Conservation (phyloP, 2,113 vertebrate genomes). For the Ctenomys sociabilis region DNA sequence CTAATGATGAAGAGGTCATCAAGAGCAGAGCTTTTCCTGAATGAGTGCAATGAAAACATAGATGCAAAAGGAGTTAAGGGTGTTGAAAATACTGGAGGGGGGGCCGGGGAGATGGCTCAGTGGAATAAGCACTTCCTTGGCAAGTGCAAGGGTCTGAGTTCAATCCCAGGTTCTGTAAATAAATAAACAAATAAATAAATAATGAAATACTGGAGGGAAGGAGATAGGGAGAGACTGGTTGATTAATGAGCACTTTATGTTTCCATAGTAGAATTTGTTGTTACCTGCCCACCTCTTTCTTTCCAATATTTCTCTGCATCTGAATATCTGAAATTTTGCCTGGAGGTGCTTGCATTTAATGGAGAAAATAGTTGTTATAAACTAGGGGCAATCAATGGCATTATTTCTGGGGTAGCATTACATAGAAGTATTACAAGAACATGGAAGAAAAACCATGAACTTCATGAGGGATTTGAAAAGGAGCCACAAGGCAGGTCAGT, state of each 20-base stretch:
- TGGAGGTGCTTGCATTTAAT: neutral
- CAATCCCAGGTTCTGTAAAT: too few species aligned
- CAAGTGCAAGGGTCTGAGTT: too few species aligned
- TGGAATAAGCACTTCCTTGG: too few species aligned
- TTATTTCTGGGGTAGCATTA: neutral
- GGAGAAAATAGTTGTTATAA: neutral
- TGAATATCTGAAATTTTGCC: conserved; percentile 28
- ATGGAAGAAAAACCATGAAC: neutral
- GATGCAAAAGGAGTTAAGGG: neutral
- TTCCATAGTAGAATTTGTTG: neutral
- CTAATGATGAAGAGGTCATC: neutral
- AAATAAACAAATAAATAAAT: too few species aligned
- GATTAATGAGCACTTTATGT: neutral
- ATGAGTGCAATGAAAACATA: neutral
- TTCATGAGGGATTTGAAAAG: neutral
- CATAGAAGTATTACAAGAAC: neutral
- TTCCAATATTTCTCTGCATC: neutral
- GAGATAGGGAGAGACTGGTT: neutral
- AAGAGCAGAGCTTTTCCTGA: conserved; percentile 4
- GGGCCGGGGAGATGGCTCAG: too few species aligned
- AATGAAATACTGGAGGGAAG: neutral
- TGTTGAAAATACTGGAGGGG: neutral
- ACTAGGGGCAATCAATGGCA: neutral
- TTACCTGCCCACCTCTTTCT: neutral
- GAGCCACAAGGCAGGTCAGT: neutral